Evolutionary conservation across 53 echinoderm and acorn worm genomes (phyloP), one percentile per base, ranked within the genome.

Genomic region (Stichopus horrens): DNA sequence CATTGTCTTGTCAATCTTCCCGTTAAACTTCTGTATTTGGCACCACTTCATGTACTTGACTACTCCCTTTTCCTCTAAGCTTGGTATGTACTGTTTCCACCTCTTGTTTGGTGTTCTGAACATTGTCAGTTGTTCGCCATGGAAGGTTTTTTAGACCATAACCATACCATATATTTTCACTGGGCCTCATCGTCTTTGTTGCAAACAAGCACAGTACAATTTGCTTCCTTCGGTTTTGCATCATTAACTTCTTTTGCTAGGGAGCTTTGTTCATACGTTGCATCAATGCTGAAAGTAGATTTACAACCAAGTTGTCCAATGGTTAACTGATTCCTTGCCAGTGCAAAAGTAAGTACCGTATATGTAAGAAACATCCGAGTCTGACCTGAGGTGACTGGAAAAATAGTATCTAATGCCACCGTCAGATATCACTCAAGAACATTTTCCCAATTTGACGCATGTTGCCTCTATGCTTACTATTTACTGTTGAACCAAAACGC

Each of bases 261-360:
- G 5, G 52, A 76, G 11, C 23, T 20, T 76, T 22, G 20, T 13
- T 5, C 6, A 23, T 76, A 37, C 22, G 76, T 76, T 76, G 76
- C 76, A 76, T 76, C 76, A 76, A 20, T 76, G 76, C 76, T 76
- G 76, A 19, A 76, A 76, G 37, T n/a, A n/a, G n/a, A n/a, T n/a
- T n/a, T n/a, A n/a, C n/a, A n/a, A n/a, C n/a, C n/a, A n/a, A n/a
- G n/a, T n/a, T n/a, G n/a, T n/a, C n/a, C n/a, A n/a, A n/a, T n/a
- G n/a, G n/a, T n/a, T n/a, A n/a, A n/a, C n/a, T n/a, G n/a, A n/a
- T n/a, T n/a, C n/a, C n/a, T n/a, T n/a, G n/a, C n/a, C n/a, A n/a
- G n/a, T n/a, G n/a, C n/a, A n/a, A n/a, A n/a, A n/a, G n/a, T n/a
- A n/a, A n/a, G n/a, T n/a, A n/a, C n/a, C n/a, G n/a, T n/a, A n/a